A percentile compares a stretch with the other conserved stretches of the same genome.
phyloP scores from a whole-genome alignment of 2,113 vertebrate genomes.

The Phalacrocorax carbo region DNA sequence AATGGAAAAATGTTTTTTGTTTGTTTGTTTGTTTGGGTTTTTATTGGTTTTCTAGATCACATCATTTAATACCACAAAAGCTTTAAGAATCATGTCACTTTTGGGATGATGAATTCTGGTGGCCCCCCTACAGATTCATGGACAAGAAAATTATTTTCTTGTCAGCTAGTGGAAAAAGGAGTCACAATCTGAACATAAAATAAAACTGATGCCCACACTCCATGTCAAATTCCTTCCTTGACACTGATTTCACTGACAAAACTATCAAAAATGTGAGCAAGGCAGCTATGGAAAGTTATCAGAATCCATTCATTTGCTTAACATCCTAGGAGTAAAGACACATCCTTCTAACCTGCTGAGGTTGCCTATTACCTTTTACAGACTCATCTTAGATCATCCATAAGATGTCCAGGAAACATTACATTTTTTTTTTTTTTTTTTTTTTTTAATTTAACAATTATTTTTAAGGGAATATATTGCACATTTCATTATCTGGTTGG shows the following conservation, averaged over 20 bases:
- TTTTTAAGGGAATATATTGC: neutral
- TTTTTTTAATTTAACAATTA: neutral
- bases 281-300: neutral
- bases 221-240: neutral
- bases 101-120: neutral
- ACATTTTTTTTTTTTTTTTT: neutral
- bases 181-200: neutral
- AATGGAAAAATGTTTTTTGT: neutral
- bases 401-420: neutral
- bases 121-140: neutral
- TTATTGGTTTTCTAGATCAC: neutral
- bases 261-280: neutral
- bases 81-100: fast-evolving
- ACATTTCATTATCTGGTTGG: neutral
- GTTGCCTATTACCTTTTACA: neutral
- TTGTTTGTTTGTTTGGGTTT: neutral
- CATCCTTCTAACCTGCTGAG: neutral
- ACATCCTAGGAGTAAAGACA: neutral
- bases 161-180: neutral
- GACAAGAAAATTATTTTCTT: neutral
- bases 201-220: neutral
- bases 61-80: neutral
- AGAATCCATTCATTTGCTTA: neutral
- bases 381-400: neutral
- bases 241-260: neutral